phyloP scores from a whole-genome alignment of 37 sponge, comb jelly and placozoan species.

The Bolinopsis microptera region DNA sequence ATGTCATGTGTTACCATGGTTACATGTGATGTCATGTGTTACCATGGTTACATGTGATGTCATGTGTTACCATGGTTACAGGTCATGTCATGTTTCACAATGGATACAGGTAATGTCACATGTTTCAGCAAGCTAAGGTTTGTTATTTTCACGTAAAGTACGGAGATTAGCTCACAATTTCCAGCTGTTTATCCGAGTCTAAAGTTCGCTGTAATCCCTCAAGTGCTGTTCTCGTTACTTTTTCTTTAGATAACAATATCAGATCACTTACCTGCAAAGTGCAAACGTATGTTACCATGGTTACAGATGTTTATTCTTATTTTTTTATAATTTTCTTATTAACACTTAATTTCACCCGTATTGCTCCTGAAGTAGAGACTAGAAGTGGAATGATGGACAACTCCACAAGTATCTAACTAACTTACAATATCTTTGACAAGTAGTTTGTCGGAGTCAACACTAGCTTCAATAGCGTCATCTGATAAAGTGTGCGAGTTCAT shows the following conservation, averaged over 20 bases:
- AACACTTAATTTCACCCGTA: too few relatives aligned
- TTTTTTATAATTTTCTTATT: too few relatives aligned
- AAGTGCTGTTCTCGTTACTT: not conserved
- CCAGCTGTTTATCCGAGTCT: not conserved
- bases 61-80: too few relatives aligned
- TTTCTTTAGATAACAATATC: not conserved
- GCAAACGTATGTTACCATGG: too few relatives aligned
- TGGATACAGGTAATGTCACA: too few relatives aligned
- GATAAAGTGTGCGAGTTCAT: not conserved
- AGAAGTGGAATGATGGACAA: not conserved
- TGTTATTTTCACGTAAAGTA: too few relatives aligned
- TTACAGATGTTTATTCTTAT: too few relatives aligned
- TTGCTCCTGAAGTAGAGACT: not conserved
- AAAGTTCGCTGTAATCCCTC: not conserved
- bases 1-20: too few relatives aligned
- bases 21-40: too few relatives aligned
- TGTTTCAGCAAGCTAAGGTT: too few relatives aligned
- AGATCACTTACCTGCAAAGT: not conserved
- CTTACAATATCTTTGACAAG: not conserved
- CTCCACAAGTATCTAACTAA: not conserved
- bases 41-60: too few relatives aligned
- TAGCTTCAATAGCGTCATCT: not conserved
- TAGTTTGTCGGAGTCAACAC: not conserved
- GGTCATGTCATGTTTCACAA: too few relatives aligned
- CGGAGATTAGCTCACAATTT: constrained; percentile 60